phyloP scores from a whole-genome alignment of 1,140 invertebrate species.

The Aphaenogaster ashmeadi region DNA sequence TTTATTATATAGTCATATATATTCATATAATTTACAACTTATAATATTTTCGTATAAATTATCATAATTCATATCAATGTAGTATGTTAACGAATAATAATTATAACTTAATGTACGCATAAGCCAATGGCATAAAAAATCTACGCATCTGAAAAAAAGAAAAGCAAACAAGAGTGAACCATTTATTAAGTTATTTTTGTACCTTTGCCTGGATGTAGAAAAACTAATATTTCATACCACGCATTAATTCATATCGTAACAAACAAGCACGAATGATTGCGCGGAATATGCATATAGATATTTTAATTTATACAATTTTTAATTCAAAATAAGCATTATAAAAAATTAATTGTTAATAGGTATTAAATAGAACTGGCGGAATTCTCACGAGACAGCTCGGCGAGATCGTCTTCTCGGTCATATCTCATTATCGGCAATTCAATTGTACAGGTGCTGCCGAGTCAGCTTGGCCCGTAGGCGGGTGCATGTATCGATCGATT shows the following conservation, averaged over 20 bases:
- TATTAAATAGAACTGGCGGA: background rate
- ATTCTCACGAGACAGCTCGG: background rate
- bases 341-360: background rate
- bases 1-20: background rate
- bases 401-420: background rate
- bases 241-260: background rate
- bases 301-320: slow-evolving; percentile 6
- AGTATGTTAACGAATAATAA: background rate
- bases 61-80: background rate
- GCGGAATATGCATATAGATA: background rate
- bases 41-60: slow-evolving; percentile 6
- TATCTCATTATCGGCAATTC: slow-evolving; percentile 16
- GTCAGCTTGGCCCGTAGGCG: background rate
- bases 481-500: slow-evolving; percentile 37
- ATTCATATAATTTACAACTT: background rate
- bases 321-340: background rate
- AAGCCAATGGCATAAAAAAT: background rate
- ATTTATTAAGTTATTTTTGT: background rate
- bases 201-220: background rate
- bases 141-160: background rate
- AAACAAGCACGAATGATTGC: background rate
- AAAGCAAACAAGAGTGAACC: background rate
- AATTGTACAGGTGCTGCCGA: slow-evolving; percentile 10
- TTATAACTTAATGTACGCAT: background rate
- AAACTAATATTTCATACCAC: background rate